Evolutionary conservation across 2,113 vertebrate genomes (phyloP), one percentile per base, ranked within the genome.

Genomic region (Eulemur macaco): DNA sequence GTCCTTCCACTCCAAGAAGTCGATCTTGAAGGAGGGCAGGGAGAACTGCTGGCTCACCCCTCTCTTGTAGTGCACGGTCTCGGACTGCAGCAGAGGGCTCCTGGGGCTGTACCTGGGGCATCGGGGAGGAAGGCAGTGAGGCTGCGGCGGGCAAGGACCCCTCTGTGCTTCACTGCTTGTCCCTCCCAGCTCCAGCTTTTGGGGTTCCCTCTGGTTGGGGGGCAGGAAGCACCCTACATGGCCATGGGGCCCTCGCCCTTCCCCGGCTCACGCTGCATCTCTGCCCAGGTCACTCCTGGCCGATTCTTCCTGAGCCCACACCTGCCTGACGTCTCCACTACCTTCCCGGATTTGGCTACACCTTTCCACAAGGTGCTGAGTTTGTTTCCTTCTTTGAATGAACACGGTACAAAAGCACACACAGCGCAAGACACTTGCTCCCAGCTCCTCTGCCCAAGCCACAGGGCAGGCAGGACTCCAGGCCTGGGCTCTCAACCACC

Each of bases 41-140:
- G 99, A 99, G 98, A 99, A 99, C 85, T 99, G 99, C 98, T 99
- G 99, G 99, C 99, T 99, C 87, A 99, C 99, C 7, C 99, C 99
- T 78, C 99, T 98, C 97, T 99, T 99, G 98, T 99, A 99, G 96
- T 99, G 99, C 23, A 99, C 99, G 0, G 99, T 99, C 98, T 99
- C 99, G 0, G 99, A 99, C 84, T 99, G 99, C 98, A 99, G 96
- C 1, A 98, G 98, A 9, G 99, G 98, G 96, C 98, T 99, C 98
- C 99, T 99, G 83, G 99, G 99, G 97, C 98, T 99, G 98, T 99
- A 99, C 95, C 99, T 99, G 96, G 89, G 21, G 68, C 84, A 11
- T 68, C 12, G 60, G 0, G 77, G 82, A 77, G 29, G 94, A 95
- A 83, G 74, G 52, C 0, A 6, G 58, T 64, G 31, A 90, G 66